Percentiles rank a stretch among this genome's conserved stretches.
Conservation (phyloP, 2,113 vertebrate species). For the Canis aureus region DNA sequence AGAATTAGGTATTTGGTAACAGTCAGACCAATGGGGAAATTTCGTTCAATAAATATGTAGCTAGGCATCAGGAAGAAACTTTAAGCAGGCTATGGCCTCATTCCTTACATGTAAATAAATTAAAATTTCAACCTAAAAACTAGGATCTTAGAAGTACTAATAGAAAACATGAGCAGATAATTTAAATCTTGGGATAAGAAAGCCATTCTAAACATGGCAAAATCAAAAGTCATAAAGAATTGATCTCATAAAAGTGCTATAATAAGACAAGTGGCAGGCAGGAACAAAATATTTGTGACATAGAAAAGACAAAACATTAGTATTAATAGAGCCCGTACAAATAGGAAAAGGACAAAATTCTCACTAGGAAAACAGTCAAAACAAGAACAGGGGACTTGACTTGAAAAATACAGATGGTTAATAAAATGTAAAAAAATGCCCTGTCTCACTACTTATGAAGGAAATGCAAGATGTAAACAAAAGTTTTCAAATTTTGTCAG, state of each 20-base stretch:
- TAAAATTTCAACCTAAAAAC: constrained; percentile 13
- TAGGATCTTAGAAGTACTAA: not conserved
- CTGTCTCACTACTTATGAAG: not conserved
- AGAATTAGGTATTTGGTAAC: not conserved
- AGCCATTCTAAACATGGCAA: not conserved
- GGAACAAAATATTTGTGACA: not conserved
- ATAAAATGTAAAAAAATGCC: not conserved
- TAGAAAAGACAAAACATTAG: not conserved
- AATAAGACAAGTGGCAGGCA: not conserved
- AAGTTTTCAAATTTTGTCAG: not conserved
- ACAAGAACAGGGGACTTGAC: not conserved
- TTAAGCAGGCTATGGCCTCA: not conserved
- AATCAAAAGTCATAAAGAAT: not conserved
- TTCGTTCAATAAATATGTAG: not conserved
- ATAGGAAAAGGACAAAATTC: not conserved
- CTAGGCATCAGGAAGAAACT: not conserved
- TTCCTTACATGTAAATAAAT: constrained; percentile 19
- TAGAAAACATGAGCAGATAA: not conserved
- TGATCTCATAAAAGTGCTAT: not conserved
- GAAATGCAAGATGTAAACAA: not conserved
- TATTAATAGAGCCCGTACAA: not conserved
- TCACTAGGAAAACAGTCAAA: constrained; percentile 6
- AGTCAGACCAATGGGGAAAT: not conserved
- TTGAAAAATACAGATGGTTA: not conserved
- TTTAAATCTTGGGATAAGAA: not conserved